phyloP scores from a whole-genome alignment of 2,888 invertebrate genomes.

The Parnassius apollo region DNA sequence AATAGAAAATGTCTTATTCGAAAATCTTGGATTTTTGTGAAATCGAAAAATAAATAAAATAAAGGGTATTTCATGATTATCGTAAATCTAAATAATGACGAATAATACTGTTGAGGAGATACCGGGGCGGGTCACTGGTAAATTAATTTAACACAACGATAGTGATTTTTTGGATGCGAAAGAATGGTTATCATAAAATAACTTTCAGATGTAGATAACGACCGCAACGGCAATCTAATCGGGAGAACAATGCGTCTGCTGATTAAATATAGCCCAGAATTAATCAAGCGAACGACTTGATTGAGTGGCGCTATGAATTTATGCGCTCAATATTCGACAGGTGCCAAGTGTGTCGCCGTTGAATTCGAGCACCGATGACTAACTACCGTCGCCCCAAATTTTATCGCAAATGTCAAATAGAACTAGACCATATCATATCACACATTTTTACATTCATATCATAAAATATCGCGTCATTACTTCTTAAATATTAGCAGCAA shows the following conservation, averaged over 20 bases:
- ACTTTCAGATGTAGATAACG: slow-evolving; percentile 50
- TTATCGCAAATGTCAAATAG: slow-evolving; percentile 80
- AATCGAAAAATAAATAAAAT: too few species aligned
- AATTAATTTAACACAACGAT: too few species aligned
- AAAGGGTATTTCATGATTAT: too few species aligned
- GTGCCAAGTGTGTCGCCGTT: slow-evolving; percentile 81
- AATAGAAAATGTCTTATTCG: too few species aligned
- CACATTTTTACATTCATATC: slow-evolving; percentile 1
- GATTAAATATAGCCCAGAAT: slow-evolving; percentile 80
- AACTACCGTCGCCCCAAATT: slow-evolving; percentile 75
- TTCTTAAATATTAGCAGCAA: too few species aligned
- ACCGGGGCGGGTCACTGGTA: too few species aligned
- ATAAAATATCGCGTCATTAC: background rate
- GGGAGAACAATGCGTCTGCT: slow-evolving; percentile 69
- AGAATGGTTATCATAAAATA: slow-evolving; percentile 43
- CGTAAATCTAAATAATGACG: too few species aligned
- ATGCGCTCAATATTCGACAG: slow-evolving; percentile 81
- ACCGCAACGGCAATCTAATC: slow-evolving; percentile 61
- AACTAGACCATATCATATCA: slow-evolving; percentile 31
- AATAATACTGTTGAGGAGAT: too few species aligned
- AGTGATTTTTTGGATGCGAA: too few species aligned
- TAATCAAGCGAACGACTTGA: slow-evolving; percentile 71
- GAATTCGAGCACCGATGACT: slow-evolving; percentile 78
- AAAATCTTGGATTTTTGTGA: too few species aligned
- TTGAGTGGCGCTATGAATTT: slow-evolving; percentile 78